Evolutionary conservation across 2,888 invertebrate species (phyloP).

Genomic region (Caenorhabditis sp.): DNA sequence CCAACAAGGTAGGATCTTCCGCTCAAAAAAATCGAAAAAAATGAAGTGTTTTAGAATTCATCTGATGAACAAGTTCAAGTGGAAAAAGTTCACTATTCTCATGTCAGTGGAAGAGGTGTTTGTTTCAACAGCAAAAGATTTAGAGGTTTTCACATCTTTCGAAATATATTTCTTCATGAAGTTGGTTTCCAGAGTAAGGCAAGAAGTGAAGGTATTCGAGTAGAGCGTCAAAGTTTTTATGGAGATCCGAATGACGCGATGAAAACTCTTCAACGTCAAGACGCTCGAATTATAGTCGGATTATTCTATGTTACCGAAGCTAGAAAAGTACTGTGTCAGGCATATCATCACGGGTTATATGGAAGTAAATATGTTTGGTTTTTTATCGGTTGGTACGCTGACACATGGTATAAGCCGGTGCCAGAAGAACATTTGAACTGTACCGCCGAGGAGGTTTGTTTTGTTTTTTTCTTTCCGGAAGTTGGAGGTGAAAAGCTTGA

Average conservation of each 20-base stretch:
- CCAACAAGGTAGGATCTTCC: slow-evolving; percentile 56
- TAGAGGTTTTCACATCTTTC: slow-evolving; percentile 77
- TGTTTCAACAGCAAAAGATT: slow-evolving; percentile 89
- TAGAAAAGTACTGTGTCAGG: slow-evolving; percentile 90
- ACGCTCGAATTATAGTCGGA: slow-evolving; percentile 96
- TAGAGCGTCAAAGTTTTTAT: slow-evolving; percentile 93
- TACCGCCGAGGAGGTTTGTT: slow-evolving; percentile 77
- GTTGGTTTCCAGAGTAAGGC: slow-evolving; percentile 77
- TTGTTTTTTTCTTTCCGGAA: too few species aligned
- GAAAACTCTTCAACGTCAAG: slow-evolving; percentile 87
- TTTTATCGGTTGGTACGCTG: slow-evolving; percentile 99
- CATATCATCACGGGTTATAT: slow-evolving; percentile 87
- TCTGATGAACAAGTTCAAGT: slow-evolving; percentile 78
- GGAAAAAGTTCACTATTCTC: slow-evolving; percentile 91
- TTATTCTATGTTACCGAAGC: slow-evolving; percentile 98
- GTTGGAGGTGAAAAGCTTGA: background rate
- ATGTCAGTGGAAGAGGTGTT: slow-evolving; percentile 91
- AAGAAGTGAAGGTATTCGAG: slow-evolving; percentile 89
- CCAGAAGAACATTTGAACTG: slow-evolving; percentile 84
- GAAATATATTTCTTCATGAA: background rate
- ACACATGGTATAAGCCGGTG: slow-evolving; percentile 95
- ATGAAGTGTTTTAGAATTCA: background rate
- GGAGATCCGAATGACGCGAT: slow-evolving; percentile 94
- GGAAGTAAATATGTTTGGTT: slow-evolving; percentile 98
- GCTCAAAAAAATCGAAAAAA: too few species aligned